These are phyloP conservation scores for Sylvilagus floridanus DNA, from an alignment of 2,797 vertebrate species.

Conservation along the genomic window DNA sequence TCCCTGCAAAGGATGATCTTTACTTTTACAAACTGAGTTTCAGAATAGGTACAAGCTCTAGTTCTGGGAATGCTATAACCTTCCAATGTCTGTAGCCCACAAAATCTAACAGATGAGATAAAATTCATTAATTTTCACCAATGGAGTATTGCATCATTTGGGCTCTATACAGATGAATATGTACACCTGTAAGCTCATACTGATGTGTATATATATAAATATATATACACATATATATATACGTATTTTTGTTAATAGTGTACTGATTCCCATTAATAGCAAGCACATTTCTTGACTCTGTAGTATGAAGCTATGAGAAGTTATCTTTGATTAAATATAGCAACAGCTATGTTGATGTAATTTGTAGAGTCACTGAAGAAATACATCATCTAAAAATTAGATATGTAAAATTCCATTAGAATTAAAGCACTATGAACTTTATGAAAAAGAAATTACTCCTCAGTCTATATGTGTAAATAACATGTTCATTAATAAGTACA, in stretches of 20 bases:
- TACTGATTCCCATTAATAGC: neutral
- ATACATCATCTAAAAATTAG: constrained; percentile 5
- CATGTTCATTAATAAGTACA: neutral
- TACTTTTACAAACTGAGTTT: neutral
- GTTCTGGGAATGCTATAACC: neutral
- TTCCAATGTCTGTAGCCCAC: neutral
- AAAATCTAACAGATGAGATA: constrained; percentile 2
- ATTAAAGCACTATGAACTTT: neutral
- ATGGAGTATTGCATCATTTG: neutral
- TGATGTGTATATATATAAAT: neutral
- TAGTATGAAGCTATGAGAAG: neutral
- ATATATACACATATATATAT: no score
- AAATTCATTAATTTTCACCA: constrained; percentile 35
- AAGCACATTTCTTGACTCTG: neutral
- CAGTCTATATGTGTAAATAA: neutral
- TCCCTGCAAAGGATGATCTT: neutral
- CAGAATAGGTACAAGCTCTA: neutral
- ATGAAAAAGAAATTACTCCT: neutral
- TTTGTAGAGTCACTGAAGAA: neutral
- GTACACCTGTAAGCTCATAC: neutral
- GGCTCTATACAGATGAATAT: neutral
- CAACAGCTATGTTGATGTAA: neutral
- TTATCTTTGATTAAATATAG: neutral
- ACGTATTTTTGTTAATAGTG: neutral
- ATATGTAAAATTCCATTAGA: neutral